Evolutionary conservation across 1,140 invertebrate genomes (phyloP).

Genomic region (Aleiodes sp.): DNA sequence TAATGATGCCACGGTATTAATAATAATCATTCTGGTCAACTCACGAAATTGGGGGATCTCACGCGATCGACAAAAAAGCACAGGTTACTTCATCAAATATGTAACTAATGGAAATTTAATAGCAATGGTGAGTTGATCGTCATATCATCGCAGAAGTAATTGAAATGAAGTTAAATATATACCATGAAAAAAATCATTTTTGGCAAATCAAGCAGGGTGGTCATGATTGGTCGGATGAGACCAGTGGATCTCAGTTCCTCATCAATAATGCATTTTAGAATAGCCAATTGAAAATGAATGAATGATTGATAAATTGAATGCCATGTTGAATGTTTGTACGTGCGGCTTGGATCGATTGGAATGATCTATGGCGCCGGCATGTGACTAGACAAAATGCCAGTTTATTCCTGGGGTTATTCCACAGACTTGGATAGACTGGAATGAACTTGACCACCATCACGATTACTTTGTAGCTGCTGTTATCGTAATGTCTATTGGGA

Average conservation of each 20-base stretch:
- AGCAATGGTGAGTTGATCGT: background rate
- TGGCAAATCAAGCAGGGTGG: background rate
- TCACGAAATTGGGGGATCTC: background rate
- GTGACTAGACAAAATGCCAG: background rate
- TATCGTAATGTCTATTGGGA: background rate
- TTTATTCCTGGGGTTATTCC: slow-evolving; percentile 2
- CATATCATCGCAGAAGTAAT: background rate
- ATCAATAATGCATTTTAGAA: slow-evolving; percentile 9
- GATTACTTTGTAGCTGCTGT: background rate
- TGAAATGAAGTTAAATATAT: background rate
- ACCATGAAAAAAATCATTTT: background rate
- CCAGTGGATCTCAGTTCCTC: background rate
- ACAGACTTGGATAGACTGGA: background rate
- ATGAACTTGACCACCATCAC: slow-evolving; percentile 5
- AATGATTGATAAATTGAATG: background rate
- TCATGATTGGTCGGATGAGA: background rate
- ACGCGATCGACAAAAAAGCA: background rate
- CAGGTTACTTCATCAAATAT: background rate
- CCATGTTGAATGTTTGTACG: background rate
- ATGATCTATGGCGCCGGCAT: slow-evolving; percentile 18
- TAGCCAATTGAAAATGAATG: background rate
- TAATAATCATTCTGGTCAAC: background rate
- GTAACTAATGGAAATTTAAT: slow-evolving; percentile 8
- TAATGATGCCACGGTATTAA: background rate
- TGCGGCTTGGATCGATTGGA: slow-evolving; percentile 9